Conservation (phyloP, 1,140 invertebrate species). For the Bemisia tabaci region DNA sequence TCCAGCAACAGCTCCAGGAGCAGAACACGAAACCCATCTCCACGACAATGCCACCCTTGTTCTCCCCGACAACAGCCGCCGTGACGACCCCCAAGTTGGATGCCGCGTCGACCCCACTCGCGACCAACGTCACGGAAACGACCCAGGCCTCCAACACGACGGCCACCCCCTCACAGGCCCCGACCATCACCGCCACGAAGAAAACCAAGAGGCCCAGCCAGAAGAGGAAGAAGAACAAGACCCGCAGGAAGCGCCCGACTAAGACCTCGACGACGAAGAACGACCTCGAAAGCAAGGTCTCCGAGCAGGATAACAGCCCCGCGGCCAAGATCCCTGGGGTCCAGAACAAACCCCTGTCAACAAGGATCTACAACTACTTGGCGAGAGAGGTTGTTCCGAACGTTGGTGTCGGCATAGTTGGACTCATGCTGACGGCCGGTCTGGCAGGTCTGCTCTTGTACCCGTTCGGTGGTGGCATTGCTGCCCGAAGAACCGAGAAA, state of each 20-base stretch:
- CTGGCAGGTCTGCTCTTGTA: slow-evolving; percentile 57
- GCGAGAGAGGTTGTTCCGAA: slow-evolving; percentile 64
- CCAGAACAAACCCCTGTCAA: slow-evolving; percentile 37
- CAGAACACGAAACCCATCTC: slow-evolving; percentile 15
- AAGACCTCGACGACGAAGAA: slow-evolving; percentile 10
- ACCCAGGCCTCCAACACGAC: slow-evolving; percentile 6
- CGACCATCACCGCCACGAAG: slow-evolving; percentile 14
- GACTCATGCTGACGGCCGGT: slow-evolving; percentile 51
- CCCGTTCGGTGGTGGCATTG: slow-evolving; percentile 47
- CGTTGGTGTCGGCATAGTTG: slow-evolving; percentile 57
- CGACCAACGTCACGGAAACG: not conserved
- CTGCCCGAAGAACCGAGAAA: slow-evolving; percentile 34
- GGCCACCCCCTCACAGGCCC: slow-evolving; percentile 14
- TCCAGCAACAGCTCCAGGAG: slow-evolving; percentile 20
- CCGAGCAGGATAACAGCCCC: slow-evolving; percentile 35
- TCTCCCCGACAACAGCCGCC: slow-evolving; percentile 17
- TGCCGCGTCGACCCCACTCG: not conserved
- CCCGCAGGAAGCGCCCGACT: slow-evolving; percentile 31
- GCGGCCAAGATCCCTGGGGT: slow-evolving; percentile 34
- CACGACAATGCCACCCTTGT: slow-evolving; percentile 17
- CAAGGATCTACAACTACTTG: slow-evolving; percentile 61
- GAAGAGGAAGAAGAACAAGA: slow-evolving; percentile 41
- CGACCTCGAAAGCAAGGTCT: slow-evolving; percentile 31
- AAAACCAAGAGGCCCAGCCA: slow-evolving; percentile 16
- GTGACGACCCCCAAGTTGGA: slow-evolving; percentile 3